Evolutionary conservation across 2,797 vertebrate genomes (phyloP).

Genomic region (Clarias pachynema): DNA sequence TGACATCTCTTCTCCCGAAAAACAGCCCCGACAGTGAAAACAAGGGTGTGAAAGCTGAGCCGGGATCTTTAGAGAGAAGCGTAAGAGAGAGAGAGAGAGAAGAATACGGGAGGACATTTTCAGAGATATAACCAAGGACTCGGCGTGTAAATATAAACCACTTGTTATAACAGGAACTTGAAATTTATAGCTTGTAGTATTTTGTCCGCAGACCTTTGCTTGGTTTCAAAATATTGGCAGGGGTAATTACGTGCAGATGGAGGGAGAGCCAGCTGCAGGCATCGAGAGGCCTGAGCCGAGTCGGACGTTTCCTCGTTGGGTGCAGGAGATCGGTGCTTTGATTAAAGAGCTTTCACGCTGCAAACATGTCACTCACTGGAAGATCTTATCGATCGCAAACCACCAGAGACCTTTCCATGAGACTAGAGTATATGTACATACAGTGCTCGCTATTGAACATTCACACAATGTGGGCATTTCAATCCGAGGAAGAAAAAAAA

Average conservation of each 20-base stretch:
- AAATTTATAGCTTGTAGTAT: slow-evolving; percentile 81
- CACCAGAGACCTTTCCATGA: not conserved
- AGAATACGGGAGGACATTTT: slow-evolving; percentile 67
- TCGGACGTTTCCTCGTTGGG: slow-evolving; percentile 38
- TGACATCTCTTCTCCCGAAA: slow-evolving; percentile 65
- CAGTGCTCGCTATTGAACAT: slow-evolving; percentile 30
- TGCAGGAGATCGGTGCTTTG: slow-evolving; percentile 57
- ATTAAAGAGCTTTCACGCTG: slow-evolving; percentile 58
- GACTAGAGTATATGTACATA: not conserved
- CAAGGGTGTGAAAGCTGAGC: slow-evolving; percentile 71
- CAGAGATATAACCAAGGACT: slow-evolving; percentile 65
- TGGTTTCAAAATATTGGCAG: slow-evolving; percentile 75
- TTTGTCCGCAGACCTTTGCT: slow-evolving; percentile 76
- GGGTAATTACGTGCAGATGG: slow-evolving; percentile 79
- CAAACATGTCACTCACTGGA: slow-evolving; percentile 54
- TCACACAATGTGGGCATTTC: slow-evolving; percentile 14
- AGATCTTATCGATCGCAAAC: slow-evolving; percentile 56
- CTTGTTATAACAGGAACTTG: slow-evolving; percentile 83
- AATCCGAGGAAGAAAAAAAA: not conserved
- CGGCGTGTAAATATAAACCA: slow-evolving; percentile 77
- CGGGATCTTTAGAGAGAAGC: slow-evolving; percentile 35
- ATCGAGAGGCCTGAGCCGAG: slow-evolving; percentile 55
- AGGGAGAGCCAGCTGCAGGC: slow-evolving; percentile 69
- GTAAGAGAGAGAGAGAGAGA: slow-evolving; percentile 2
- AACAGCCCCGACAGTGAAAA: slow-evolving; percentile 67